phyloP scores from a whole-genome alignment of 2,888 invertebrate species.

The Euplexia lucipara region DNA sequence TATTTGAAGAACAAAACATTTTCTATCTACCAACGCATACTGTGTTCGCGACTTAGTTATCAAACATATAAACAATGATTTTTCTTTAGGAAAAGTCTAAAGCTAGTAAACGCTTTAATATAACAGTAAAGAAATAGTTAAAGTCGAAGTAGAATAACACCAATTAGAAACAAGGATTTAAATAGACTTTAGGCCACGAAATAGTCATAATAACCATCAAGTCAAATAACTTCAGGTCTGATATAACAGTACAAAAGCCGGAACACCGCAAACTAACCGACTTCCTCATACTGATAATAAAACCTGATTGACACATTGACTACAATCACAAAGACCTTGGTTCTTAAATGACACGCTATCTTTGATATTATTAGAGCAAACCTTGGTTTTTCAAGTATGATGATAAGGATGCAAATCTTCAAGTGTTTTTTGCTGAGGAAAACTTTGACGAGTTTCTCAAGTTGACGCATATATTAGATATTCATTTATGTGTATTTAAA shows the following conservation, averaged over 20 bases:
- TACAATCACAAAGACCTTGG: constrained; percentile 65
- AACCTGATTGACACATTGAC: constrained; percentile 68
- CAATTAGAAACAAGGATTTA: too few relatives aligned
- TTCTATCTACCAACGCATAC: too few relatives aligned
- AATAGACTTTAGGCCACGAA: neutral
- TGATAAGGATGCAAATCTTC: neutral
- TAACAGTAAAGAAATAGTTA: too few relatives aligned
- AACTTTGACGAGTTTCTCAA: neutral
- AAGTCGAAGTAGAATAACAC: too few relatives aligned
- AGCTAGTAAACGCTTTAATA: too few relatives aligned
- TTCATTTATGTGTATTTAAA: too few relatives aligned
- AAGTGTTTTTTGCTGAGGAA: neutral
- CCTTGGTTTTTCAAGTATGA: constrained; percentile 23
- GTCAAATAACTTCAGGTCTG: neutral
- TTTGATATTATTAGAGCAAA: constrained; percentile 2
- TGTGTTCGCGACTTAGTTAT: too few relatives aligned
- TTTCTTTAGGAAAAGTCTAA: too few relatives aligned
- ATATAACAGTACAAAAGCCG: constrained; percentile 47
- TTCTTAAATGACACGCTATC: constrained; percentile 55
- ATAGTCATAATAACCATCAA: neutral
- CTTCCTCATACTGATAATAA: constrained; percentile 72
- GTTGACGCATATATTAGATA: too few relatives aligned
- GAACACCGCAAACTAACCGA: constrained; percentile 61
- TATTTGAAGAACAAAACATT: too few relatives aligned
- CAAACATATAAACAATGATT: too few relatives aligned